Evolutionary conservation across 2,113 vertebrate genomes (phyloP), one percentile per base, ranked within the genome.

Genomic region (Rhineura floridana): DNA sequence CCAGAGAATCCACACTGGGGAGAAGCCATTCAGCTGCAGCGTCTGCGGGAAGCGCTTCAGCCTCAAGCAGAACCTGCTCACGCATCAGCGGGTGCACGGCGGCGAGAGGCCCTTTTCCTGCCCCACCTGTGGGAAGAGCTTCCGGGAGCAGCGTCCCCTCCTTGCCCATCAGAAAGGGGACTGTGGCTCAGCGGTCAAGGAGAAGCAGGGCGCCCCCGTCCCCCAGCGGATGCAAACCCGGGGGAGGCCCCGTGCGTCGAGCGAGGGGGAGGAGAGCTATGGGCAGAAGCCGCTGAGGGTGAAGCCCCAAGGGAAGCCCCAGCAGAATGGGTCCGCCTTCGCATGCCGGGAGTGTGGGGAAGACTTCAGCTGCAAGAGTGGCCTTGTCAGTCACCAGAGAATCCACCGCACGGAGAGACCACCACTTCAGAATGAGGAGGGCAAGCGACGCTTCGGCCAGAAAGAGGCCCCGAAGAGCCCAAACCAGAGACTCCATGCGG

Each of bases 11-110:
- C 89, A 90, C 85, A 90, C 89, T 2, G 89, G 85, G 0, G 89
- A 90, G 65, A 82, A 83, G 46, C 89, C 89, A 50, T 90, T 86
- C 0, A n/a, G 50, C 62, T 90, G 89, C 33, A 1, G 50, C 3
- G 39, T 50, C 44, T 88, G 87, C 6, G 80, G 87, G 15, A 88
- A 88, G n/a, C 87, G 81, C 44, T 88, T 88, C 87, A 88, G 70
- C 87, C 87, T 88, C 72, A 88, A 88, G 79, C 78, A 83, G 39
- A 87, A 90, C 80, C 85, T 90, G 1, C 63, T 78, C 36, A 90
- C 84, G 5, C 89, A 90, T 62, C 72, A 88, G 59, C 44, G 89
- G 30, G 77, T 86, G 19, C 90, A 91, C 6, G 55, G 62, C 1
- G 44, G 33, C 2, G 6, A n/a, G 30, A 25, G n/a, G 36, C 39